Evolutionary conservation across 2,797 vertebrate genomes (phyloP).

Genomic region (Ctenopoma multispine): DNA sequence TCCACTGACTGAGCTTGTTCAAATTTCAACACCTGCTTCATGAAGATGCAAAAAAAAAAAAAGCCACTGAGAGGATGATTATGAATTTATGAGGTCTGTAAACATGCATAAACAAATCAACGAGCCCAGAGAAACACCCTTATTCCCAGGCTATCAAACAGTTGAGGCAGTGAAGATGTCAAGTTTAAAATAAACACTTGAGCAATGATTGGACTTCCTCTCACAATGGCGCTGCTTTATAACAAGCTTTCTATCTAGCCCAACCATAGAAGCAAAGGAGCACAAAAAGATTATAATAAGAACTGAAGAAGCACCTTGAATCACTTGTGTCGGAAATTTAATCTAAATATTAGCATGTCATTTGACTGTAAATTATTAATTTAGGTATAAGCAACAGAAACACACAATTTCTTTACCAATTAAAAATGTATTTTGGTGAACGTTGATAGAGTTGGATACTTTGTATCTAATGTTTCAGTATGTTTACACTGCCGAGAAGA

Average conservation of each 20-base stretch:
- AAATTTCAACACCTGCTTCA: conserved; percentile 66
- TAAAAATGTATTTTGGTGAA: no score
- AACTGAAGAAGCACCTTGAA: conserved; percentile 22
- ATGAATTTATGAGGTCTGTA: conserved; percentile 75
- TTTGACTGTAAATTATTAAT: no score
- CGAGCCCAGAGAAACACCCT: conserved; percentile 49
- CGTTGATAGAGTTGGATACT: no score
- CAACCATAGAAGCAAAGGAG: conserved; percentile 30
- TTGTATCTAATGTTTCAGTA: no score
- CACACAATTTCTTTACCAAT: no score
- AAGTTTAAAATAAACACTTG: conserved; percentile 72
- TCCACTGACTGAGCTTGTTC: conserved; percentile 54
- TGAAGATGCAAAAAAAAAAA: conserved; percentile 25
- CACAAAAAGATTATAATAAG: conserved; percentile 44
- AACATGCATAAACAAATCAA: conserved; percentile 73
- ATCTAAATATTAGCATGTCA: no score
- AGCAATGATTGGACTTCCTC: conserved; percentile 66
- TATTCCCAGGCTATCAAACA: conserved; percentile 52
- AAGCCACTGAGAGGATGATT: conserved; percentile 52
- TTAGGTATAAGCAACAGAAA: no score
- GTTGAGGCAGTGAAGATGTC: conserved; percentile 43
- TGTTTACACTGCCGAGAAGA: no score
- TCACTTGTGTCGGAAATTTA: background rate
- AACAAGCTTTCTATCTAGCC: conserved; percentile 34
- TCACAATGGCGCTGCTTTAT: conserved; percentile 43